phyloP scores from a whole-genome alignment of 2,888 invertebrate species.

The Oligia latruncula region DNA sequence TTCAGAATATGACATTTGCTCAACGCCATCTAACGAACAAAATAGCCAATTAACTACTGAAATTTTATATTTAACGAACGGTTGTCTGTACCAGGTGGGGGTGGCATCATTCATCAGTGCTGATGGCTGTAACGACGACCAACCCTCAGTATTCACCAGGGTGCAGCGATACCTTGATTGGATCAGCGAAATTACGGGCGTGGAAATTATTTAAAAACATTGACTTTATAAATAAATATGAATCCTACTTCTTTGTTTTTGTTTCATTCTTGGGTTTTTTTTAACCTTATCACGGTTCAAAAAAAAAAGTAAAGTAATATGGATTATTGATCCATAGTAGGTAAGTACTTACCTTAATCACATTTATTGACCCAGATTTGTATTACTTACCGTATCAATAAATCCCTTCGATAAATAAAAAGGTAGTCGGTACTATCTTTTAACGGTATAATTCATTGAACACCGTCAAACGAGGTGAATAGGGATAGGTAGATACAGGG shows the following conservation, averaged over 20 bases:
- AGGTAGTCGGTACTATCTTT: constrained; percentile 4
- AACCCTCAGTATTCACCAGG: constrained; percentile 85
- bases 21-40: neutral
- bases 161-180: constrained; percentile 81
- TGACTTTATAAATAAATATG: constrained; percentile 9
- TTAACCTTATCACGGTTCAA: neutral
- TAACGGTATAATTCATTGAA: neutral
- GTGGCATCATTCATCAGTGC: constrained; percentile 81
- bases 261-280: neutral
- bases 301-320: too few species aligned
- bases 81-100: constrained; percentile 76
- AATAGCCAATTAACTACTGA: neutral
- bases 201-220: constrained; percentile 51
- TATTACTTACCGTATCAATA: neutral
- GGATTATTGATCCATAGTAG: too few species aligned
- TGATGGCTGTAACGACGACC: constrained; percentile 80
- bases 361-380: constrained; percentile 37
- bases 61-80: neutral
- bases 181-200: constrained; percentile 83
- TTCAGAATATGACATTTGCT: too few species aligned
- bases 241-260: neutral
- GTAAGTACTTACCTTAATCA: too few species aligned
- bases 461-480: too few species aligned
- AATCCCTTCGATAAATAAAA: constrained; percentile 23
- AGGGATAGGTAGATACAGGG: too few species aligned